Conservation (phyloP, 2,113 vertebrate genomes). For the Setophaga petechia region DNA sequence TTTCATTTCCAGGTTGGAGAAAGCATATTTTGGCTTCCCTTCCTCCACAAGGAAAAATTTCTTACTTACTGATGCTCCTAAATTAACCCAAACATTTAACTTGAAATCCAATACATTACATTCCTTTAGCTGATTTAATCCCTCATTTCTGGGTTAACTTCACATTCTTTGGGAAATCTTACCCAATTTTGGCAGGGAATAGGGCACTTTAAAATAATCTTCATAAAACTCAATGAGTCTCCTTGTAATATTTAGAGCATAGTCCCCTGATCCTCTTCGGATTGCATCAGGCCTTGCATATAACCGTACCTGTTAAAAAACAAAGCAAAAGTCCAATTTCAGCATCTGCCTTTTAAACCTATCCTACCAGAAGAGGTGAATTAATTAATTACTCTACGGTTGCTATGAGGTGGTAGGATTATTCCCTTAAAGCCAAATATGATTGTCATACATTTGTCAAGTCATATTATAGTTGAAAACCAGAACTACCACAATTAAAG, state of each 20-base stretch:
- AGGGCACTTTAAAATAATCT: constrained; percentile 97
- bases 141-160: not conserved
- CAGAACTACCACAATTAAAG: constrained; percentile 46
- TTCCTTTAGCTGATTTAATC: not conserved
- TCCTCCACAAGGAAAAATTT: not conserved
- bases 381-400: not conserved
- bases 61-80: constrained; percentile 6
- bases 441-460: not conserved
- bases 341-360: constrained; percentile 11
- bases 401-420: not conserved
- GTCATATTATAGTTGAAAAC: not conserved
- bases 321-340: constrained; percentile 20
- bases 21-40: not conserved
- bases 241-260: constrained; percentile 95
- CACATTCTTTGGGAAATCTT: constrained; percentile 68
- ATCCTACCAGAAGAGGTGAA: constrained; percentile 1
- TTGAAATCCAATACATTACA: not conserved
- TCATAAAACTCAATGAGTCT: constrained; percentile 96
- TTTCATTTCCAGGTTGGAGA: not conserved
- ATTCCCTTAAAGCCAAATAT: not conserved
- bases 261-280: constrained; percentile 93
- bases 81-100: not conserved
- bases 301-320: constrained; percentile 86
- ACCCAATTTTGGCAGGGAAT: constrained; percentile 98
- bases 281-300: constrained; percentile 95